A percentile compares a stretch with the other conserved stretches of the same genome.
Evolutionary conservation across 1,140 invertebrate species (phyloP).

Genomic region (Drosophila repletoides): DNA sequence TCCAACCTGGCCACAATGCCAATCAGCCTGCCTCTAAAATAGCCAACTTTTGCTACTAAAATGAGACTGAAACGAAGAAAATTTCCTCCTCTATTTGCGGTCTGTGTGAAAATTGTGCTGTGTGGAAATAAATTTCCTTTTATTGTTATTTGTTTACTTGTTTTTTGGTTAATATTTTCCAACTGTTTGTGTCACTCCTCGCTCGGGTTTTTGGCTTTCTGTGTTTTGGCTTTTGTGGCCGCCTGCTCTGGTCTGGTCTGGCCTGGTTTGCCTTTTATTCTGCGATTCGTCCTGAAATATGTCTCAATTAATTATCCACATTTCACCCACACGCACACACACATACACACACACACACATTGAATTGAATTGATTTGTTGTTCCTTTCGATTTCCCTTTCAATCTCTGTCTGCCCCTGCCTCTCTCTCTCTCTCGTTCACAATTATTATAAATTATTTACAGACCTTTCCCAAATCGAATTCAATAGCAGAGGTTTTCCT

Average conservation of each 20-base stretch:
- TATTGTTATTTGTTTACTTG: conserved; percentile 27
- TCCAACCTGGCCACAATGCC: conserved; percentile 23
- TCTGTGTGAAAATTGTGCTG: conserved; percentile 16
- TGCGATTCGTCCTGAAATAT: conserved; percentile 48
- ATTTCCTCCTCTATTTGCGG: conserved; percentile 24
- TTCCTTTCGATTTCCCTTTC: conserved; percentile 37
- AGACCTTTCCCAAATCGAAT: conserved; percentile 32
- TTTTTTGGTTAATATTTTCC: conserved; percentile 38
- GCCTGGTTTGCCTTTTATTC: no score
- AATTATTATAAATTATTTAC: conserved; percentile 39
- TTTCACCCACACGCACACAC: conserved; percentile 13
- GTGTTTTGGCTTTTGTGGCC: conserved; percentile 25
- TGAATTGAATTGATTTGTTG: conserved; percentile 45
- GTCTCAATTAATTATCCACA: conserved; percentile 71
- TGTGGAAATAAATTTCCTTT: conserved; percentile 65
- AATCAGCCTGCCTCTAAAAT: conserved; percentile 49
- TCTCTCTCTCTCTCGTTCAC: not conserved
- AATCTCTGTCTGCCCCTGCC: not conserved
- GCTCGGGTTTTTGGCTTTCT: not conserved
- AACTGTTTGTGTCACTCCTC: not conserved
- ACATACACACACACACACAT: not conserved
- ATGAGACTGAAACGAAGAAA: conserved; percentile 2
- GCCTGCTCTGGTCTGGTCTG: no score
- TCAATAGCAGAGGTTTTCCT: conserved; percentile 20
- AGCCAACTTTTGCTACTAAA: conserved; percentile 16